A percentile compares a stretch with the other conserved stretches of the same genome.
Conservation (phyloP, 2,888 invertebrate species). For the Cephus pulcher region DNA sequence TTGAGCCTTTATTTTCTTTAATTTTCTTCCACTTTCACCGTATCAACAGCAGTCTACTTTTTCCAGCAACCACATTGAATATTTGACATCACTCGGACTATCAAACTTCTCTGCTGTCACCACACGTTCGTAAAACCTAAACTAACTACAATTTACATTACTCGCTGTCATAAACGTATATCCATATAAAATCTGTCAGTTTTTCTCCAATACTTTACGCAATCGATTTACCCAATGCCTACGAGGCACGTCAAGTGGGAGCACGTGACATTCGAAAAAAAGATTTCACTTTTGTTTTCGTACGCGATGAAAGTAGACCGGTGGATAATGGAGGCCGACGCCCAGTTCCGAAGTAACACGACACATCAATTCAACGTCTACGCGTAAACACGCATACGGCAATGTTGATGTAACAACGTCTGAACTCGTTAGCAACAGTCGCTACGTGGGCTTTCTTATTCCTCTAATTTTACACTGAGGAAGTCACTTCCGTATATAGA, state of each 20-base stretch:
- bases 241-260: neutral
- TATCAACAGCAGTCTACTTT: constrained; percentile 14
- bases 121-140: no score
- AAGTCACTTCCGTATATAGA: neutral
- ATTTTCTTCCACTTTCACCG: constrained; percentile 26
- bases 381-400: neutral
- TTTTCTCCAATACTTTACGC: neutral
- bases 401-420: neutral
- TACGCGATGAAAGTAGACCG: constrained; percentile 14
- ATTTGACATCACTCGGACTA: neutral
- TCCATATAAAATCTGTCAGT: neutral
- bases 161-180: neutral
- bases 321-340: constrained; percentile 18
- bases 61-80: neutral
- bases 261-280: constrained; percentile 5
- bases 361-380: neutral
- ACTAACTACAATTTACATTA: neutral
- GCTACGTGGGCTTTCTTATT: neutral
- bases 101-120: neutral
- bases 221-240: neutral
- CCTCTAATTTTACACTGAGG: neutral
- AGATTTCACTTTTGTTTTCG: constrained; percentile 23
- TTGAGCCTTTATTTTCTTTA: constrained; percentile 15
- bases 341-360: constrained; percentile 17
- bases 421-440: constrained; percentile 5